Evolutionary conservation across 2,113 vertebrate species (phyloP), one percentile per base, ranked within the genome.

Genomic region (Xiphorhynchus elegans): DNA sequence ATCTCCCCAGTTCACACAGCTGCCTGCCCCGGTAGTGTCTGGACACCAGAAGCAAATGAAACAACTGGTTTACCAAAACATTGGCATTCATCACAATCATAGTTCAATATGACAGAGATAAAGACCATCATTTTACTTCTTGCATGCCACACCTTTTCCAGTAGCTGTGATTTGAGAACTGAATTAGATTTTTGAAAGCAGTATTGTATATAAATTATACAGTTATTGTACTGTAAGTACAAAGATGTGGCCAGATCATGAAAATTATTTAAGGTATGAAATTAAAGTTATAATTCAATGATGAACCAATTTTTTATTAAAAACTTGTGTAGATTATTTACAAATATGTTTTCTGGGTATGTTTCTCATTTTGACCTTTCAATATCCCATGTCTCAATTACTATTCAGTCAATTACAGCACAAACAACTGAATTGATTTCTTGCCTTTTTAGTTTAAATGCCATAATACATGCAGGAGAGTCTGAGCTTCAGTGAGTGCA

Each of bases 391-490:
- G 53, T 76, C 76, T 73, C 79, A 81, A 78, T 87, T 93, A 58
- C 17, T 84, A 84, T 90, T 95, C 60, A 68, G 60, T 88, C 92
- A 84, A 84, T 81, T 93, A 42, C 39, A 84, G 37, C 77, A 93
- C 60, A 96, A 94, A 88, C 52, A 87, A 87, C 73, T 40, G 53
- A 90, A 95, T 87, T 75, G 90, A 96, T 96, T 96, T 93, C 50
- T 96, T 97, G 90, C 68, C 69, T 82, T 90, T 87, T 93, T 92
- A 68, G 66, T 92, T 94, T 84, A 96, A 94, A 94, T 79, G 55
- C 19, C 49, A 60, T 76, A 87, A 93, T 44, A 83, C 62, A 60
- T 35, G 21, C 52, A 88, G n/a, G 47, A 83, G 29, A 84, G 29
- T 37, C 46, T 58, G 82, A 81, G 44, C 37, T 90, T 84, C 56